Percentiles rank a stretch among this genome's conserved stretches.
Conservation (phyloP, 1,140 invertebrate genomes). For the Zaprionus inermis region DNA sequence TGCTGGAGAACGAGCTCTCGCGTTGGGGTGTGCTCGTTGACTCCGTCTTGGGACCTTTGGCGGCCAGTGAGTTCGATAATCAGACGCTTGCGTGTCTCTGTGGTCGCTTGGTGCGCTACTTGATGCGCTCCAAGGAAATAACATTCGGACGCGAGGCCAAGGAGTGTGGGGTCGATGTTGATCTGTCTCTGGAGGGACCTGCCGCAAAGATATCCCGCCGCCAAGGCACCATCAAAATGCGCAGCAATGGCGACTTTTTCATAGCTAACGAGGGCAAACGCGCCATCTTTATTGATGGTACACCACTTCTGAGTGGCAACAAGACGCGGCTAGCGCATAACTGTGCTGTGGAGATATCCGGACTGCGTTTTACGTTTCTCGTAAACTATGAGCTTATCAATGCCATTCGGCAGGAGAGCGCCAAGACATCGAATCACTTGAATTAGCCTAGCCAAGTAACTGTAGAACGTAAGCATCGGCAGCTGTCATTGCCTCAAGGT, state of each 20-base stretch:
- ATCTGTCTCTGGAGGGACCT: conserved; percentile 96
- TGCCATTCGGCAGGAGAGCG: conserved; percentile 92
- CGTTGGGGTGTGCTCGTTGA: conserved; percentile 98
- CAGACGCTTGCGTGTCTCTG: conserved; percentile 97
- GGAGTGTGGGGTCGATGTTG: conserved; percentile 96
- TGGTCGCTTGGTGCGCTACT: conserved; percentile 95
- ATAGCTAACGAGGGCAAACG: conserved; percentile 97
- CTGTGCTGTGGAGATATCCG: conserved; percentile 96
- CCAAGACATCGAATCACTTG: conserved; percentile 87
- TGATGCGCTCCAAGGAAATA: conserved; percentile 98
- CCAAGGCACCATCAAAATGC: conserved; percentile 95
- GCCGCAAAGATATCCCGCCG: conserved; percentile 93
- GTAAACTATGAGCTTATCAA: conserved; percentile 96
- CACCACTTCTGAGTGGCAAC: conserved; percentile 93
- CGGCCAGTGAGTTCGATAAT: conserved; percentile 93
- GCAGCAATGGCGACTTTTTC: conserved; percentile 97
- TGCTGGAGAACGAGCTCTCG: conserved; percentile 94
- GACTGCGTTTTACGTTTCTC: conserved; percentile 95
- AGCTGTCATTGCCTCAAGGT: conserved; percentile 24
- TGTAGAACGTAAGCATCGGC: conserved; percentile 13
- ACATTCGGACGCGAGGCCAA: conserved; percentile 95
- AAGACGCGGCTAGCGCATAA: conserved; percentile 96
- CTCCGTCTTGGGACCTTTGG: conserved; percentile 91
- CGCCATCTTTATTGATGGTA: conserved; percentile 96
- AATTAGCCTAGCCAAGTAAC: conserved; percentile 53